phyloP scores from a whole-genome alignment of 2,113 vertebrate species.

The Pitta sordida region DNA sequence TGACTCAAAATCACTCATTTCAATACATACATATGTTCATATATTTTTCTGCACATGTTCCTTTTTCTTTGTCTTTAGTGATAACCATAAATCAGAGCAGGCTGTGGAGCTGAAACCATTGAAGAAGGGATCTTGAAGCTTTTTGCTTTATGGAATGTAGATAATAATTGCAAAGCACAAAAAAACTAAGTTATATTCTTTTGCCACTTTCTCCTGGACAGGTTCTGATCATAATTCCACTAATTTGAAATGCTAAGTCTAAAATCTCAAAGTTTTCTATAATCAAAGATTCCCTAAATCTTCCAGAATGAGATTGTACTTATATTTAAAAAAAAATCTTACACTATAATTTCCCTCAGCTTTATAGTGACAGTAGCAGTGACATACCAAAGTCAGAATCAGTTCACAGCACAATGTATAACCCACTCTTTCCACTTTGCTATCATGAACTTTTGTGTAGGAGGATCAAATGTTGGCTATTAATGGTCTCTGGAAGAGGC shows the following conservation, averaged over 20 bases:
- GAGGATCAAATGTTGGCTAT: conserved; percentile 50
- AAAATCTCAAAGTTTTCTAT: not conserved
- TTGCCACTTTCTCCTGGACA: not conserved
- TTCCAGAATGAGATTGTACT: not conserved
- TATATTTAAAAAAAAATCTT: conserved; percentile 12
- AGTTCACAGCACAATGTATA: conserved; percentile 27
- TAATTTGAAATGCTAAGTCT: not conserved
- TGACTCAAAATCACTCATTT: not conserved
- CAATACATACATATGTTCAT: not conserved
- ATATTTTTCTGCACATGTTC: not conserved
- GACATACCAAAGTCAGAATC: conserved; percentile 45
- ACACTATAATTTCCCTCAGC: conserved; percentile 1
- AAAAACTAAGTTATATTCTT: not conserved
- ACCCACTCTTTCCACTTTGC: conserved; percentile 32
- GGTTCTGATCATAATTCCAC: not conserved
- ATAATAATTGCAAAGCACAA: not conserved
- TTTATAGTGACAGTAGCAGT: conserved; percentile 34
- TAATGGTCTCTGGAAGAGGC: conserved; percentile 49
- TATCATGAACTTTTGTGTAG: conserved; percentile 58
- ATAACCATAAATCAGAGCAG: not conserved
- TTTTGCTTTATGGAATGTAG: not conserved
- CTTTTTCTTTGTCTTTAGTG: not conserved
- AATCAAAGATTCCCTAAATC: not conserved
- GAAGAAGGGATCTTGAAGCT: not conserved
- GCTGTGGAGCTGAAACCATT: not conserved